These are phyloP conservation scores for Cheilosia grossa DNA, from an alignment of 2,888 invertebrate genomes.

Conservation along the genomic window DNA sequence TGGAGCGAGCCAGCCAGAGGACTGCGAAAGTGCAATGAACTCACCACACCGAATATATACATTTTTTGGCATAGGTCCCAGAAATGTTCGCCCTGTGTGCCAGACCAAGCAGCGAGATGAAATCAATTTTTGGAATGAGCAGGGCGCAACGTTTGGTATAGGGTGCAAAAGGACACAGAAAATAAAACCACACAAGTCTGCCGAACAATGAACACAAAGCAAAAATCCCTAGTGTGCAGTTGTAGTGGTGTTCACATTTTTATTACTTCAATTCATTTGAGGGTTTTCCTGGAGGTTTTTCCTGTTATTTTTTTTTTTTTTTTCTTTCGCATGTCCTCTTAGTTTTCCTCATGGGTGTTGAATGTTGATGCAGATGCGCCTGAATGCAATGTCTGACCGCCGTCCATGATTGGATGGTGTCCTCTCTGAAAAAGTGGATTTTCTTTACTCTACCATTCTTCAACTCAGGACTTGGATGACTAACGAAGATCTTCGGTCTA, in stretches of 20 bases:
- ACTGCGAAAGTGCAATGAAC: constrained; percentile 60
- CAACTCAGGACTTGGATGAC: constrained; percentile 9
- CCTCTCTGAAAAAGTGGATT: constrained; percentile 22
- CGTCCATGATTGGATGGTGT: constrained; percentile 63
- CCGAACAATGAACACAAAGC: constrained; percentile 55
- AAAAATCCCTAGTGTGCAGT: constrained; percentile 60
- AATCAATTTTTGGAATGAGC: constrained; percentile 33
- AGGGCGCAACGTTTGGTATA: constrained; percentile 15
- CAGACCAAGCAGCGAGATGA: constrained; percentile 38
- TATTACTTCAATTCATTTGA: constrained; percentile 73
- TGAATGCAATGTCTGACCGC: constrained; percentile 66
- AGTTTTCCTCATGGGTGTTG: constrained; percentile 33
- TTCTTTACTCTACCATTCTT: constrained; percentile 10
- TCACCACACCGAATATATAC: constrained; percentile 38
- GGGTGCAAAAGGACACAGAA: constrained; percentile 30
- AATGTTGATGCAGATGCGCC: constrained; percentile 71
- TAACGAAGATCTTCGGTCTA: constrained; percentile 20
- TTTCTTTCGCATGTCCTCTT: constrained; percentile 4
- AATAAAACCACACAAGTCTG: constrained; percentile 36
- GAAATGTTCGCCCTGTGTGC: constrained; percentile 53
- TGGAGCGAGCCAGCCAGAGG: constrained; percentile 12
- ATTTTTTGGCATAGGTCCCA: constrained; percentile 67
- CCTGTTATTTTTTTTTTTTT: neutral
- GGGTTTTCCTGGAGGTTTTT: constrained; percentile 59
- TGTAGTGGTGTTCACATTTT: constrained; percentile 66